phyloP scores from a whole-genome alignment of 92 coral and sea anemone genomes.

The Bergia sp. region DNA sequence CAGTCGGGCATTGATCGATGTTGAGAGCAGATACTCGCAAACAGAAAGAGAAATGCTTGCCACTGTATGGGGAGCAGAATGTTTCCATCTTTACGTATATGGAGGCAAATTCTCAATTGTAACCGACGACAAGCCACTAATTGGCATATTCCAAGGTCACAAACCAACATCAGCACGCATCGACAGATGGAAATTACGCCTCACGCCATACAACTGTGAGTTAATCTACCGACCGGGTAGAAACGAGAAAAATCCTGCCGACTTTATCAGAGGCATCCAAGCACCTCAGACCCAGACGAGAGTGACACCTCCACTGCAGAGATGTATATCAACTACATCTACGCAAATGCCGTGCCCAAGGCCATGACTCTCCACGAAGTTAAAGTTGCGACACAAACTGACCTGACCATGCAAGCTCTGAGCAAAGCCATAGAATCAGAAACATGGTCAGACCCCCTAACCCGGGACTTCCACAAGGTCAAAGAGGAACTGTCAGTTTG shows the following conservation, averaged over 20 bases:
- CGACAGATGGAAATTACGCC: conserved; percentile 69
- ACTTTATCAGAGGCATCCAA: conserved; percentile 41
- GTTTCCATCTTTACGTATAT: too few species aligned
- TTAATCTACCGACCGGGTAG: too few species aligned
- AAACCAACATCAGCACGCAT: conserved; percentile 45
- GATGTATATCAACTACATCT: too few species aligned
- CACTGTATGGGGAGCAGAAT: too few species aligned
- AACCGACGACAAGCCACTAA: conserved; percentile 58
- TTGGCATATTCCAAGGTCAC: conserved; percentile 29
- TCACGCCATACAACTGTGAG: conserved; percentile 65
- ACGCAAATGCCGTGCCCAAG: conserved; percentile 52
- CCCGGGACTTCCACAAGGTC: too few species aligned
- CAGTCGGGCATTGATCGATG: conserved; percentile 58
- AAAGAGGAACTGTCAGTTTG: too few species aligned
- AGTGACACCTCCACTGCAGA: too few species aligned
- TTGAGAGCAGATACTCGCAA: too few species aligned
- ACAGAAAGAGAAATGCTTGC: conserved; percentile 69
- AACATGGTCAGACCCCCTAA: too few species aligned
- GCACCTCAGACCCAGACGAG: too few species aligned
- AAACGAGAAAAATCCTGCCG: conserved; percentile 61
- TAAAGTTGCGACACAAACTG: conserved; percentile 52
- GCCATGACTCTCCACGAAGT: conserved; percentile 68
- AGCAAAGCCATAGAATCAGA: not conserved
- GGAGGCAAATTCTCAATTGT: conserved; percentile 53
- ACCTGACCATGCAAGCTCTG: not conserved